Base-by-base conservation (phyloP, 2,888 invertebrate genomes). In the Lutraria lutraria region DNA sequence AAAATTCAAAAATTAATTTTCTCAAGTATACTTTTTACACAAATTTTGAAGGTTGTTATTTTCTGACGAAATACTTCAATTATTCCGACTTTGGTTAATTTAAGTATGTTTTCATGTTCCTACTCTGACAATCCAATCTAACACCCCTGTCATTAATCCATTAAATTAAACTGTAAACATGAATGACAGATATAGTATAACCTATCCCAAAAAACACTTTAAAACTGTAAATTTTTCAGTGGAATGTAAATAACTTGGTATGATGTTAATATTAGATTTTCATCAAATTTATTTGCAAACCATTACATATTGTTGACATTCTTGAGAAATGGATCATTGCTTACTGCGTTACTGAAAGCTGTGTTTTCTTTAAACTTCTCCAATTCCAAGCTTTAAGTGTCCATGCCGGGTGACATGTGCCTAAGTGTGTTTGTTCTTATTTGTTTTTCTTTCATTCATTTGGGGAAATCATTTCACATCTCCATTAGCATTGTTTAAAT, bases 401-500 rank as follows among this genome's bases (percentile, higher is more conserved):
- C 76, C 34, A 31, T n/a, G 29, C 76, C 80, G 63, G 80, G 63
- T 83, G 80, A 63, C 63, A 88, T 88, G 53, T 88, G 87, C 87
- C 87, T 63, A 83, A 79, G 83, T 80, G 21, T 83, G 60, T 88
- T 84, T 80, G 21, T 54, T n/a, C 79, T 72, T 80, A 79, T 88
- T 84, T 88, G 87, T 88, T 88, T 88, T 88, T 88, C 87, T 88
- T 88, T 80, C 87, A 83, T 80, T 80, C 83, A 53, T 72, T 54
- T 53, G 56, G 83, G 83, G 82, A 83, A 60, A 56, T 52, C n/a
- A 60, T 31, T 83, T 56, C 56, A 76, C 72, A 56, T 29, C 60
- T 76, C 87, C 83, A 88, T 88, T 88, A 88, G 87, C 52, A 60
- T 88, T 88, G 87, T 88, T 88, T 88, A 88, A 88, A 83, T 80